phyloP scores from a whole-genome alignment of 2,888 invertebrate species.

The Chymomyza procnemis region DNA sequence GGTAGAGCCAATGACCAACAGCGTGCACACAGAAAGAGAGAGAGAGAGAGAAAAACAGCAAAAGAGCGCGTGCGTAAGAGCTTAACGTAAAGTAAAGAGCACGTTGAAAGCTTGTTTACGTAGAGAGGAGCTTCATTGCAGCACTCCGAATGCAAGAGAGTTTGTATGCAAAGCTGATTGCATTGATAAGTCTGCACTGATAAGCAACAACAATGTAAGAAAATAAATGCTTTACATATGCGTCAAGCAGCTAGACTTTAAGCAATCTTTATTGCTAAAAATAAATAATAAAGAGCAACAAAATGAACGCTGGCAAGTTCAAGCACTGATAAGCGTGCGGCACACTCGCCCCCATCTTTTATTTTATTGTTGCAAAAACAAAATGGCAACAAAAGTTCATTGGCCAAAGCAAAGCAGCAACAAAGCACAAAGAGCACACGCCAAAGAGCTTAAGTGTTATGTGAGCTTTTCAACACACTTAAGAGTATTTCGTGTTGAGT shows the following conservation, averaged over 20 bases:
- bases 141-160: neutral
- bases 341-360: neutral
- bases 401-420: conserved; percentile 25
- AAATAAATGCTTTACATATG: neutral
- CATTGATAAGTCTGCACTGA: neutral
- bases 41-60: neutral
- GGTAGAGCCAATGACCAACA: conserved; percentile 41
- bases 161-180: neutral
- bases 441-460: conserved; percentile 8
- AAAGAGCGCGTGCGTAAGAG: neutral
- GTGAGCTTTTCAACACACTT: conserved; percentile 61
- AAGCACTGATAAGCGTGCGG: conserved; percentile 46
- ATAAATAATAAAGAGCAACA: neutral
- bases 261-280: neutral
- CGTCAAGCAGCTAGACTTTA: neutral
- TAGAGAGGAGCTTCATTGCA: neutral
- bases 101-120: neutral
- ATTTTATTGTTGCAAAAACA: neutral
- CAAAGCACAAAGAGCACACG: conserved; percentile 4
- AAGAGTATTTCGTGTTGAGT: conserved; percentile 48
- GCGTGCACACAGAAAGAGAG: conserved; percentile 25
- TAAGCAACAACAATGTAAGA: neutral
- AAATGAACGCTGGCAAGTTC: conserved; percentile 34
- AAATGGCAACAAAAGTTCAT: conserved; percentile 51
- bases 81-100: neutral